Conservation (phyloP, 1,140 invertebrate genomes). For the Zaprionus camerounensis region DNA sequence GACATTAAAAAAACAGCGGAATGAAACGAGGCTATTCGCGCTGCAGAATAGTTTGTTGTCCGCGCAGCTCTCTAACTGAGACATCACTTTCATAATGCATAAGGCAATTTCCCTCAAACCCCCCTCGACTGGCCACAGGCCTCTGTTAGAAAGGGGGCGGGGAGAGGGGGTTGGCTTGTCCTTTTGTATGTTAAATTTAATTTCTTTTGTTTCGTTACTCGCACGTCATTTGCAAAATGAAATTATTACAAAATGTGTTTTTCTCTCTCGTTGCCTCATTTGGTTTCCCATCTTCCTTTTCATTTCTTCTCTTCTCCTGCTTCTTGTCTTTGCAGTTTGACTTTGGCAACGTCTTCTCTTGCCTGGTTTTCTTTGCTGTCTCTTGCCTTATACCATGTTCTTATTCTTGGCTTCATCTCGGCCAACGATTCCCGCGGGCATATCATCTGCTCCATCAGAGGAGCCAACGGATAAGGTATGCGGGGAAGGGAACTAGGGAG, state of each 20-base stretch:
- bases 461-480: background rate
- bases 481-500: background rate
- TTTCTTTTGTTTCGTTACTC: slow-evolving; percentile 83
- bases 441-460: slow-evolving; percentile 79
- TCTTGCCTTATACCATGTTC: slow-evolving; percentile 37
- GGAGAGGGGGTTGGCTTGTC: slow-evolving; percentile 34
- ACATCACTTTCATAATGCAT: slow-evolving; percentile 78
- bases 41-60: slow-evolving; percentile 66
- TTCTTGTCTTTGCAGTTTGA: slow-evolving; percentile 28
- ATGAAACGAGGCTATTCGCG: slow-evolving; percentile 66
- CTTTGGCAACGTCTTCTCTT: slow-evolving; percentile 27
- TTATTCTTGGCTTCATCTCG: slow-evolving; percentile 53
- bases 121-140: slow-evolving; percentile 11
- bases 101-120: slow-evolving; percentile 53
- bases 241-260: slow-evolving; percentile 81
- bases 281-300: slow-evolving; percentile 40
- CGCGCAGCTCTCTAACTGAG: slow-evolving; percentile 36
- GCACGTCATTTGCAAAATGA: slow-evolving; percentile 83
- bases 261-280: slow-evolving; percentile 55
- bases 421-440: slow-evolving; percentile 77
- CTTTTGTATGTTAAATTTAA: slow-evolving; percentile 82
- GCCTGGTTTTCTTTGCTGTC: slow-evolving; percentile 1
- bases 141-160: too few relatives aligned
- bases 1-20: slow-evolving; percentile 56
- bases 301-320: slow-evolving; percentile 28